phyloP scores from a whole-genome alignment of 2,113 vertebrate genomes.

The Caranx melampygus region DNA sequence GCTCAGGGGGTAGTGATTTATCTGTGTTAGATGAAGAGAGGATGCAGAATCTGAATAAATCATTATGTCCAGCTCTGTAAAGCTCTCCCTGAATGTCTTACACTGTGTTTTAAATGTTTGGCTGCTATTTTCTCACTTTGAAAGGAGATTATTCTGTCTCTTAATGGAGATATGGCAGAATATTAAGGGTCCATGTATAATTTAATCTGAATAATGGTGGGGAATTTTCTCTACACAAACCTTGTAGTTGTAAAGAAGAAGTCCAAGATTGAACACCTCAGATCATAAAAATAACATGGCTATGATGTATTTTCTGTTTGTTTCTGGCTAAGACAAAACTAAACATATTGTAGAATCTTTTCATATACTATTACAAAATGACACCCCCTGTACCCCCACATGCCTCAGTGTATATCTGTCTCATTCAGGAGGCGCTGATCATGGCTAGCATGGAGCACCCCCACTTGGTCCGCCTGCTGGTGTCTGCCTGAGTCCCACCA shows the following conservation, averaged over 20 bases:
- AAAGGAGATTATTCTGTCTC: neutral
- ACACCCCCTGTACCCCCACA: conserved; percentile 34
- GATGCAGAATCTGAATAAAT: neutral
- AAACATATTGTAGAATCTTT: neutral
- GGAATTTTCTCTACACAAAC: neutral
- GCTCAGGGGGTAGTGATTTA: too few relatives aligned
- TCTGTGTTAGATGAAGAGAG: neutral
- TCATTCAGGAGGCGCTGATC: conserved; percentile 94
- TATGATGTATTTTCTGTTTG: neutral
- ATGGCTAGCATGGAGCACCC: conserved; percentile 99
- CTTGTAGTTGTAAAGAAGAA: neutral
- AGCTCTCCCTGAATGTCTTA: neutral
- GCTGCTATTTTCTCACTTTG: neutral
- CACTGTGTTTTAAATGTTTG: neutral
- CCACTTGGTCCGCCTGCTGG: conserved; percentile 94
- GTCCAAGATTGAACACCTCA: neutral
- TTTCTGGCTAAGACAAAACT: neutral
- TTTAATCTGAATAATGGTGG: neutral
- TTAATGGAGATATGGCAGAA: neutral
- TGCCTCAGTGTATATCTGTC: conserved; percentile 67
- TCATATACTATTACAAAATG: conserved; percentile 8
- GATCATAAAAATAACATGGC: neutral
- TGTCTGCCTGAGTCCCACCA: conserved; percentile 96
- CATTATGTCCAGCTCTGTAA: neutral
- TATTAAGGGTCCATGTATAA: neutral